phyloP scores from a whole-genome alignment of 1,140 invertebrate genomes.

The Musca domestica region DNA sequence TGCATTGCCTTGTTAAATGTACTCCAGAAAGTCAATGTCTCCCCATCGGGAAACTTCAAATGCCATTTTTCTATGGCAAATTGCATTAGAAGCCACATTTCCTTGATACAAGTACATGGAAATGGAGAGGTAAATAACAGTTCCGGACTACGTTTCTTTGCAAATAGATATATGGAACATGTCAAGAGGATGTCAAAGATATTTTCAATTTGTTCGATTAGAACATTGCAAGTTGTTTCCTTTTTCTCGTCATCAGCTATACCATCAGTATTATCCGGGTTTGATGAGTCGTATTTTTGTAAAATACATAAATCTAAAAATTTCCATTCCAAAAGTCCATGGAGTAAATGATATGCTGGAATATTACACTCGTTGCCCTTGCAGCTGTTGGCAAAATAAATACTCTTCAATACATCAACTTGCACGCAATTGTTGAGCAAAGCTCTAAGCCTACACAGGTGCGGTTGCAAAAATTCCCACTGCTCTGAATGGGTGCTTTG shows the following conservation, averaged over 20 bases:
- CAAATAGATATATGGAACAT: slow-evolving; percentile 35
- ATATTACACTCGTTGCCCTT: slow-evolving; percentile 49
- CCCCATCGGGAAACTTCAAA: background rate
- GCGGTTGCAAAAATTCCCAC: slow-evolving; percentile 21
- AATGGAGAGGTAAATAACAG: slow-evolving; percentile 41
- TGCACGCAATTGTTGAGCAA: slow-evolving; percentile 38
- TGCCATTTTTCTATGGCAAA: slow-evolving; percentile 25
- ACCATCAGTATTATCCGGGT: no score
- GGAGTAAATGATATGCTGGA: slow-evolving; percentile 47
- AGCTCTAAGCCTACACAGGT: slow-evolving; percentile 23
- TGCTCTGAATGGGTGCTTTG: slow-evolving; percentile 17
- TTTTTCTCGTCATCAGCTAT: background rate
- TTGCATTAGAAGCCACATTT: slow-evolving; percentile 41
- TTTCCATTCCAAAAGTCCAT: slow-evolving; percentile 48
- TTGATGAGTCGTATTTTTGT: slow-evolving; percentile 21
- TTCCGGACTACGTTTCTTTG: slow-evolving; percentile 35
- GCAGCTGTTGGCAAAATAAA: slow-evolving; percentile 44
- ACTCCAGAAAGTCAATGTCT: slow-evolving; percentile 35
- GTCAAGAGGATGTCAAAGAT: slow-evolving; percentile 38
- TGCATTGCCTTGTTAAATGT: slow-evolving; percentile 41
- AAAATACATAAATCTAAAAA: slow-evolving; percentile 42
- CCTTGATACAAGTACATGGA: slow-evolving; percentile 46
- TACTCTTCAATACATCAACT: slow-evolving; percentile 35
- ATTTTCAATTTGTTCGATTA: slow-evolving; percentile 32
- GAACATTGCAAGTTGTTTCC: background rate